Evolutionary conservation across 23 tunicate genomes (phyloP).

Genomic region (Diplosoma virens): DNA sequence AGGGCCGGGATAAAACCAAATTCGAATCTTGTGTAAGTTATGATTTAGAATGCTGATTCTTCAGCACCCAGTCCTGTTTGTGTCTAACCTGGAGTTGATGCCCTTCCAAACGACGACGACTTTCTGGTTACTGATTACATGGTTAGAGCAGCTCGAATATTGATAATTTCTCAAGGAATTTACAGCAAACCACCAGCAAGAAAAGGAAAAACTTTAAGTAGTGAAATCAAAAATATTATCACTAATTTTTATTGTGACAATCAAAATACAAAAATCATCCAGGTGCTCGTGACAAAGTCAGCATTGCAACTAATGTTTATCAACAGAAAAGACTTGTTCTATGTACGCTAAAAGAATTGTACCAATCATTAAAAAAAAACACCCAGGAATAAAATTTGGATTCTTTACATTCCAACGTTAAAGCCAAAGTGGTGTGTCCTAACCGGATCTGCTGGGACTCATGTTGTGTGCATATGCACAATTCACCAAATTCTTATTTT

Average conservation of each 20-base stretch:
- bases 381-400: no score
- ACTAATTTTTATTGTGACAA: slow-evolving; percentile 10
- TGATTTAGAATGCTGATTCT: no score
- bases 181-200: slow-evolving; percentile 18
- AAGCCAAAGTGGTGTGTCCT: slow-evolving; percentile 13
- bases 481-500: neutral
- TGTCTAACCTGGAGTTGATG: no score
- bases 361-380: neutral
- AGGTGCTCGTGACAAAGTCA: slow-evolving; percentile 23
- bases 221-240: slow-evolving; percentile 6
- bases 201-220: slow-evolving; percentile 3
- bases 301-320: slow-evolving; percentile 9
- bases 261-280: slow-evolving; percentile 20
- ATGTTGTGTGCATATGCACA: slow-evolving; percentile 9
- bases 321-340: slow-evolving; percentile 1
- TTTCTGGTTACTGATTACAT: slow-evolving; percentile 5
- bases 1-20: no score
- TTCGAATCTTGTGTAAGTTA: no score
- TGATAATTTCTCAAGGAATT: neutral
- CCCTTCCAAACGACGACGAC: no score
- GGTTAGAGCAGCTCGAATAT: slow-evolving; percentile 10
- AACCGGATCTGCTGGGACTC: slow-evolving; percentile 16
- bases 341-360: neutral
- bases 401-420: no score
- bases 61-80: no score